Base-by-base conservation (phyloP, 2,888 invertebrate species). In the Arge pagana region DNA sequence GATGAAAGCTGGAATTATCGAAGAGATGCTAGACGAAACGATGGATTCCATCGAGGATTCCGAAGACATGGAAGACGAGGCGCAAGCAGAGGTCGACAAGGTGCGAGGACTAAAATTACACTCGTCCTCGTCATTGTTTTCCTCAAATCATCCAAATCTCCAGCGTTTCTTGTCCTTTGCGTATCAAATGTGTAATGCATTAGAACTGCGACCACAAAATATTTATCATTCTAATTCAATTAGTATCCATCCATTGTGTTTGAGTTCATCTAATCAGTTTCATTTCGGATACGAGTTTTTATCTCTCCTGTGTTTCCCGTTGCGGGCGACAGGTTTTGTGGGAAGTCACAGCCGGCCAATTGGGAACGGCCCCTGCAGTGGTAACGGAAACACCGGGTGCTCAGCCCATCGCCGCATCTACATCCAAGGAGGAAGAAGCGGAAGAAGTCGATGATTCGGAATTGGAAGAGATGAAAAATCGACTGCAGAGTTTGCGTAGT, bases 1-100 rank as follows among this genome's bases (percentile, higher is more conserved):
- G 98, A 98, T 96, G 93, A 91, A 88, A 77, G 96, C 96, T 0
- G 98, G 98, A 13, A 97, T 99, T 54, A 94, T 99, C 48, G 98
- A 99, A 75, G 99, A 99, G 79, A 96, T 99, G 97, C 80, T 99
- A 33, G 97, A 98, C 60, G 99, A 99, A 72, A 95, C 96, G 23
- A 89, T 99, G 87, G 95, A 96, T 56, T 82, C 85, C 3, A 85
- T 96, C 58, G 95, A 96, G 65, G 94, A 94, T 73, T 87, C 91
- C 4, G 96, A 96, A 65, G 96, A 96, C 70, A 84, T 97, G 83
- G 99, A 99, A 69, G 96, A 97, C 66, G 94, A 92, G 63, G 97
- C 95, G 4, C 93, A 96, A 76, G 86, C 85, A 58, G 96, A 97
- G 81, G 89, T 96, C 21, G 94, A 95, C 68, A 93, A 93, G 82